phyloP scores from a whole-genome alignment of 2,888 invertebrate genomes.

The Neria commutata region DNA sequence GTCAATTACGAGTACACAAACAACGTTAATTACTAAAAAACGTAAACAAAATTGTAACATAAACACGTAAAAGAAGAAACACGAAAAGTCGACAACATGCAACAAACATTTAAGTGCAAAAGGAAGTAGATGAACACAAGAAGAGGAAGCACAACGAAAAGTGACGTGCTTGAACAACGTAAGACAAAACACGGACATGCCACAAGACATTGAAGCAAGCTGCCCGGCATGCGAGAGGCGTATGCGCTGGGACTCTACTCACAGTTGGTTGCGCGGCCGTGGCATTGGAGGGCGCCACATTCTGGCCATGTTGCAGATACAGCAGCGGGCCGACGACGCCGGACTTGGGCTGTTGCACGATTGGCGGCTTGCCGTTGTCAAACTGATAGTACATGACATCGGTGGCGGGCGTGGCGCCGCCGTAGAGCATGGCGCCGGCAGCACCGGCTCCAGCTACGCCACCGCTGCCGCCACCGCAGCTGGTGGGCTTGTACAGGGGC shows the following conservation, averaged over 20 bases:
- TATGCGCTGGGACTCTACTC: constrained; percentile 43
- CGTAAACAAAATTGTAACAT: too few relatives aligned
- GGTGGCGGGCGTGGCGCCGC: constrained; percentile 52
- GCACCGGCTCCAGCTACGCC: constrained; percentile 4
- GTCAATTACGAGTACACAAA: too few relatives aligned
- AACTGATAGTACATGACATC: constrained; percentile 60
- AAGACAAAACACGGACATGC: constrained; percentile 29
- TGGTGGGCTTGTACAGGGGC: constrained; percentile 40
- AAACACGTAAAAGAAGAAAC: too few relatives aligned
- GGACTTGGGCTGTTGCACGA: constrained; percentile 49
- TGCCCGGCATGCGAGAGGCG: constrained; percentile 27
- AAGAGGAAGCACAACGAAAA: background rate
- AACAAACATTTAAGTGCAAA: constrained; percentile 7
- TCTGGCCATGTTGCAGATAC: constrained; percentile 53
- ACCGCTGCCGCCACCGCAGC: background rate
- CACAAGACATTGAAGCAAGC: constrained; percentile 24
- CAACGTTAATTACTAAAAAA: too few relatives aligned
- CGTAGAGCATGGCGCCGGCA: constrained; percentile 33
- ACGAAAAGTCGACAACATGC: too few relatives aligned
- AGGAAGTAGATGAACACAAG: constrained; percentile 1
- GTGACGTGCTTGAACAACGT: too few relatives aligned
- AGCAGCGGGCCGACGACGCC: constrained; percentile 48
- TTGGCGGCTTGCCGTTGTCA: constrained; percentile 51
- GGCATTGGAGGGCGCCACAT: constrained; percentile 40
- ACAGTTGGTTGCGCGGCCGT: constrained; percentile 53